Percentiles rank a stretch among this genome's conserved stretches.
These are phyloP conservation scores for Thymelicus lineola DNA, from an alignment of 2,888 invertebrate species.

Conservation along the genomic window DNA sequence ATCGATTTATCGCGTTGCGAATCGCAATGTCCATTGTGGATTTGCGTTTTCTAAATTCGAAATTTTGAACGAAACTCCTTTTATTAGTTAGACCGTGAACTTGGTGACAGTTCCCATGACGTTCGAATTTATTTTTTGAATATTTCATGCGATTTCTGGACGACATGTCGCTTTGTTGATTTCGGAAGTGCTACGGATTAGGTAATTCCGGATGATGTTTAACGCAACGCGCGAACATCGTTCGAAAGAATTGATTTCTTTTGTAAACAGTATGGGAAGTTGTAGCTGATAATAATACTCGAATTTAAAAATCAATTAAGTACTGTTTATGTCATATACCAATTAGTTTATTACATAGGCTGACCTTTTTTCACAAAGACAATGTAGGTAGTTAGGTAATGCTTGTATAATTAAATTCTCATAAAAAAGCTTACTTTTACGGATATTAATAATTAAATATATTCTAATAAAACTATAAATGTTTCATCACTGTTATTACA, in stretches of 20 bases:
- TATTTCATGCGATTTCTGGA: conserved; percentile 69
- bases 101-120: conserved; percentile 81
- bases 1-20: conserved; percentile 74
- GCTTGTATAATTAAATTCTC: too few relatives aligned
- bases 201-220: conserved; percentile 66
- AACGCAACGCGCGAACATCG: conserved; percentile 46
- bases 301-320: too few relatives aligned
- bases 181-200: conserved; percentile 76
- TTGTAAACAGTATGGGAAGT: not conserved
- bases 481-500: too few relatives aligned
- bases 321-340: too few relatives aligned
- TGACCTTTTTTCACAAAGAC: too few relatives aligned
- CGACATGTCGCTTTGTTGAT: conserved; percentile 65
- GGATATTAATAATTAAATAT: too few relatives aligned
- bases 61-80: conserved; percentile 58
- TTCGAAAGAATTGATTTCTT: conserved; percentile 40
- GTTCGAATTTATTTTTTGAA: conserved; percentile 65
- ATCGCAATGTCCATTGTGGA: conserved; percentile 62
- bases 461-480: too few relatives aligned
- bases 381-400: too few relatives aligned
- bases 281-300: too few relatives aligned
- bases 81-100: conserved; percentile 77
- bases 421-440: too few relatives aligned
- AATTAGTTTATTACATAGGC: too few relatives aligned
- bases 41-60: conserved; percentile 52